Conservation (phyloP, 2,113 vertebrate genomes). For the Tricholaema leucomelas region DNA sequence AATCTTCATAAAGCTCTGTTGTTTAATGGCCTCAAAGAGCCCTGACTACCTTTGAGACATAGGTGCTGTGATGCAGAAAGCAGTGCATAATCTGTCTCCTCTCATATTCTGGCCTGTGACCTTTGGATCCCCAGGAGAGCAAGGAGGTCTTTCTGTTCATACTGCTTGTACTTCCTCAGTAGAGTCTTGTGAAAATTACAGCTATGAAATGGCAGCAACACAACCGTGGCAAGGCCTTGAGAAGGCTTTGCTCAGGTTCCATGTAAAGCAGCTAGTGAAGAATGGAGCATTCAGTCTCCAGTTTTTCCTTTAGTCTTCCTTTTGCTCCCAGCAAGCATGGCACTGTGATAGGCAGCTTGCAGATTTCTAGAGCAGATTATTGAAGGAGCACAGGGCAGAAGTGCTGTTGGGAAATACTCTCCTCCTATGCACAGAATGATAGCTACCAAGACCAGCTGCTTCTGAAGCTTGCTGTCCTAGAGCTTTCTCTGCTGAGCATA, state of each 20-base stretch:
- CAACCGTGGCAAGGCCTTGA: not conserved
- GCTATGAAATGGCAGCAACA: not conserved
- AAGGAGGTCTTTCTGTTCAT: constrained; percentile 1
- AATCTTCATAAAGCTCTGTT: not conserved
- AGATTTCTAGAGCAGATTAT: not conserved
- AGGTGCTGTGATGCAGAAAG: constrained; percentile 41
- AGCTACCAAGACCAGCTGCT: not conserved
- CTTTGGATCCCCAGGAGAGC: not conserved
- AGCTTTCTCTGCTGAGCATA: not conserved
- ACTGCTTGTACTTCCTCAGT: not conserved
- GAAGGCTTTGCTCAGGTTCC: not conserved
- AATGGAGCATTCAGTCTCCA: not conserved
- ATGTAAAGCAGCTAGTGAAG: not conserved
- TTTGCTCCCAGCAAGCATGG: not conserved
- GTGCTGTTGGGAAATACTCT: not conserved
- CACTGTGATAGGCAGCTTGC: accelerated
- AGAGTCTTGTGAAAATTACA: not conserved
- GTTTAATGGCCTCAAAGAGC: not conserved
- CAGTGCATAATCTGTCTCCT: not conserved
- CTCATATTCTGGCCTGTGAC: constrained; percentile 11
- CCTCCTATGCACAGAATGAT: not conserved
- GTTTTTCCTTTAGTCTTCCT: not conserved
- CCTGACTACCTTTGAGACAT: not conserved
- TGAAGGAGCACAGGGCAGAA: not conserved
- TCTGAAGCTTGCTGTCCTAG: not conserved